Evolutionary conservation across 2,888 invertebrate species (phyloP), one percentile per base, ranked within the genome.

Genomic region (Dioctria linearis): DNA sequence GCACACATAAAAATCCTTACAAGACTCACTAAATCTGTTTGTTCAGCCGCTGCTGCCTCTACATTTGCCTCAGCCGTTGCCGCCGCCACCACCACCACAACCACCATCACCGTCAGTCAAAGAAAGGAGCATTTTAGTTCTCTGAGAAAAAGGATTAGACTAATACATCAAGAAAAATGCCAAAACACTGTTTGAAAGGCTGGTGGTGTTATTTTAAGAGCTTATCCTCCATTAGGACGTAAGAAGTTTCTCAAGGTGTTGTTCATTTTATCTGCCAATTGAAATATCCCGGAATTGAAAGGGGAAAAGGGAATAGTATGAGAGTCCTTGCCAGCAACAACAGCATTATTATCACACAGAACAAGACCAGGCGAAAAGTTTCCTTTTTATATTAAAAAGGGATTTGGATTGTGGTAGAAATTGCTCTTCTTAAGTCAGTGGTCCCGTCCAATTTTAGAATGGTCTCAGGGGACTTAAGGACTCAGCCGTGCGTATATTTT

Each of bases 221-320:
- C 79, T 79, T 79, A 79, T 79, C 79, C 79, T 71, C 79, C 79
- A 79, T 79, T 79, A 79, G 79, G 79, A 71, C 67, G 49, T 51
- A 61, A 79, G 61, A 59, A 79, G 71, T 54, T 78, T 78, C 66
- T 54, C 78, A 66, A 66, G 66, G 78, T 66, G 66, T 78, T 66
- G 57, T 76, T 76, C 76, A 76, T 76, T 76, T 76, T 76, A 76
- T 76, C 76, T 76, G 63, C 76, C 76, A 76, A 76, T 76, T 76
- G 63, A 61, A 76, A 76, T 76, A 63, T 76, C 76, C 63, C 25
- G 1, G 76, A 25, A 76, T 49, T 76, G 76, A 46, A 13, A 73
- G 25, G 25, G 25, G 25, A 25, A 25, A 25, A 25, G 25, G 25
- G 25, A 25, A 25, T 25, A 25, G 25, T 25, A 25, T n/a, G 51